A percentile compares a stretch with the other conserved stretches of the same genome.
Evolutionary conservation across 2,888 invertebrate species (phyloP).

Genomic region (Ischnura elegans): DNA sequence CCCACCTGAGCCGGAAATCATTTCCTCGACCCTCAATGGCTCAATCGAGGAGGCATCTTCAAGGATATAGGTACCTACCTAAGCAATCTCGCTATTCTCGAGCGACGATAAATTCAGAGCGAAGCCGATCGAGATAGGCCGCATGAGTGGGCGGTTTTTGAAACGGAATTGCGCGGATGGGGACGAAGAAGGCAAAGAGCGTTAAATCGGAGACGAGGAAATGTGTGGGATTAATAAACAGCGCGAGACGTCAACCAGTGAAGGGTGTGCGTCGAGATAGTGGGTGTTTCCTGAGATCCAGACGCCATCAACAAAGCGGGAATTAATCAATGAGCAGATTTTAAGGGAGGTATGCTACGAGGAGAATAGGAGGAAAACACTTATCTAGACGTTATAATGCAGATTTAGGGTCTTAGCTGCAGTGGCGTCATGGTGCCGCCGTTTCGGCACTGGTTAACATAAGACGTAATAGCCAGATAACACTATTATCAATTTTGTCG

Average conservation of each 20-base stretch:
- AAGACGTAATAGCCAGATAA: too few species aligned
- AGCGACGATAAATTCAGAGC: background rate
- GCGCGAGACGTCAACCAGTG: background rate
- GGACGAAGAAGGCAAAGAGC: background rate
- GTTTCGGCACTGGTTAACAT: too few species aligned
- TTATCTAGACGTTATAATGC: too few species aligned
- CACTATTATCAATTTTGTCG: too few species aligned
- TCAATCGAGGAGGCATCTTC: background rate
- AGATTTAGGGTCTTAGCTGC: too few species aligned
- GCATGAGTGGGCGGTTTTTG: background rate
- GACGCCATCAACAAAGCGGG: background rate
- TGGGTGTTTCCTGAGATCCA: background rate
- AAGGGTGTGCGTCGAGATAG: background rate
- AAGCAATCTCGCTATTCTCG: too few species aligned
- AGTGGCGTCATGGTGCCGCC: too few species aligned
- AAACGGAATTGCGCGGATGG: background rate
- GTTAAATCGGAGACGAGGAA: background rate
- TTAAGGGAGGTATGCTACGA: background rate
- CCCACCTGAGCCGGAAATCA: constrained; percentile 1
- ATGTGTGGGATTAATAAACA: background rate
- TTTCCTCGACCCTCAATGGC: background rate
- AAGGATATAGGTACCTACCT: too few species aligned
- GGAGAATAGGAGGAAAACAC: background rate
- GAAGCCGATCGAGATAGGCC: background rate
- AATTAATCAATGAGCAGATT: too few species aligned